Conservation (phyloP, 1,140 invertebrate genomes). For the Pemphigus obesinymphae region DNA sequence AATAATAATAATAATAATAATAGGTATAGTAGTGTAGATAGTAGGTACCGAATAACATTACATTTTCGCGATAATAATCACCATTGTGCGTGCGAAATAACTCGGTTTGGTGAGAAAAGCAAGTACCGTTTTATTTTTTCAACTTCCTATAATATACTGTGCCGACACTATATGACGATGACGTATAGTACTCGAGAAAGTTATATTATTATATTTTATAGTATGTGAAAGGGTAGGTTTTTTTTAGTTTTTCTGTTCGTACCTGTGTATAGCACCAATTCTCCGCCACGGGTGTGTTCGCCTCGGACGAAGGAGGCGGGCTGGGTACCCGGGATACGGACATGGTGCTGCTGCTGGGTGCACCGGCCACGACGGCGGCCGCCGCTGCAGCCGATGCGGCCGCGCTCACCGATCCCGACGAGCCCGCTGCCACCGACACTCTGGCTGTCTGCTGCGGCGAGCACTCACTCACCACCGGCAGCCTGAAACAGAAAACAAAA, state of each 20-base stretch:
- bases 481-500: constrained; percentile 56
- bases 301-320: constrained; percentile 78
- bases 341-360: constrained; percentile 64
- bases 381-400: constrained; percentile 56
- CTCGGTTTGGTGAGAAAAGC: neutral
- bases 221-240: neutral
- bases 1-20: neutral
- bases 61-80: constrained; percentile 20
- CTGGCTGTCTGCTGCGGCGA: constrained; percentile 56
- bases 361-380: constrained; percentile 63
- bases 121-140: constrained; percentile 9
- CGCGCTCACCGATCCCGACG: constrained; percentile 69
- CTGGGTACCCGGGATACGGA: constrained; percentile 85
- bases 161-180: no score
- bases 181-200: no score
- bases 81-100: neutral
- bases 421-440: constrained; percentile 55
- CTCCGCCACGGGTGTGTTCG: constrained; percentile 87
- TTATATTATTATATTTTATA: no score
- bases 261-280: constrained; percentile 97
- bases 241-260: constrained; percentile 40
- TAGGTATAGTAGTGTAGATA: no score
- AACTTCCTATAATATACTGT: neutral
- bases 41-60: constrained; percentile 13
- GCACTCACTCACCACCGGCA: constrained; percentile 80